A percentile compares a stretch with the other conserved stretches of the same genome.
Evolutionary conservation across 2,113 vertebrate genomes (phyloP).

Genomic region (Isurus oxyrinchus): DNA sequence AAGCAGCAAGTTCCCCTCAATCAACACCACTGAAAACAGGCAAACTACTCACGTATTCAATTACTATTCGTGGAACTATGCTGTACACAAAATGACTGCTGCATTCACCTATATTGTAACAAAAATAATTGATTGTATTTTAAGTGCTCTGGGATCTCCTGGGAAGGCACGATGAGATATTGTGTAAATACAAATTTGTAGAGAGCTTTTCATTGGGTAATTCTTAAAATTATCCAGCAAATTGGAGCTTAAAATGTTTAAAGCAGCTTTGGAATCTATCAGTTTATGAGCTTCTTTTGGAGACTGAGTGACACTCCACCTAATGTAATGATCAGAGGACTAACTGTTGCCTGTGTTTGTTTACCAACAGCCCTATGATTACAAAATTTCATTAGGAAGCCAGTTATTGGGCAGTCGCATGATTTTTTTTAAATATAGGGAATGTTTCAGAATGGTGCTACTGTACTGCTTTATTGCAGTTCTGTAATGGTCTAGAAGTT

Average conservation of each 20-base stretch:
- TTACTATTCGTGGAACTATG: background rate
- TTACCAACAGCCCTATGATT: background rate
- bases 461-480: background rate
- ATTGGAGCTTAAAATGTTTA: background rate
- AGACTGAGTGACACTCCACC: background rate
- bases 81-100: background rate
- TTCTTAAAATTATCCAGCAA: background rate
- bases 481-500: background rate
- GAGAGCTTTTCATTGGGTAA: background rate
- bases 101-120: background rate
- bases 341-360: background rate
- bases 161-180: background rate
- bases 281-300: background rate
- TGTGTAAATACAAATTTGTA: background rate
- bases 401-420: too few species aligned
- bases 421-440: background rate
- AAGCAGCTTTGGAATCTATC: constrained; percentile 6
- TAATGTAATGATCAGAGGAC: background rate
- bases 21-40: background rate
- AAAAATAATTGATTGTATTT: constrained; percentile 1
- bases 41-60: background rate
- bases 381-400: background rate
- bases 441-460: background rate
- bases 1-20: background rate
- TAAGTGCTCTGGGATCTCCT: background rate